Evolutionary conservation across 2,797 vertebrate genomes (phyloP).

Genomic region (Acanthiza pusilla): DNA sequence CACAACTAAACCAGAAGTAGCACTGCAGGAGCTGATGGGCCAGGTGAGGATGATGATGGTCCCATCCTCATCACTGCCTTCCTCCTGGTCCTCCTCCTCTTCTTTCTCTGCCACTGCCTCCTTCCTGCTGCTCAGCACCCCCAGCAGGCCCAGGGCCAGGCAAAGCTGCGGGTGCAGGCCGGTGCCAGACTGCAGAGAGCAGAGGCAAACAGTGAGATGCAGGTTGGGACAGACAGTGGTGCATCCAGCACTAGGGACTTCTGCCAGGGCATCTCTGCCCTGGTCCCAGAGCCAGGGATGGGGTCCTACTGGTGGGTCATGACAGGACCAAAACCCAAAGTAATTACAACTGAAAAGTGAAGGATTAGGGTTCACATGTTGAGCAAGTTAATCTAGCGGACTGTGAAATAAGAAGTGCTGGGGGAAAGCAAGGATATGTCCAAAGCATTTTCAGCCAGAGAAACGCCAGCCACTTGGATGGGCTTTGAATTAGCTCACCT

Average conservation of each 20-base stretch:
- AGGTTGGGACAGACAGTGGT: neutral
- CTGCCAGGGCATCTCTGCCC: neutral
- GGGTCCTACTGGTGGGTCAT: neutral
- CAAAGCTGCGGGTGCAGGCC: neutral
- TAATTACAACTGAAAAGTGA: neutral
- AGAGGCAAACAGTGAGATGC: neutral
- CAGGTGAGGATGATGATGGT: neutral
- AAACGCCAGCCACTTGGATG: neutral
- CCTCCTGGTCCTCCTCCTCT: neutral
- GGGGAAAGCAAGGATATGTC: neutral
- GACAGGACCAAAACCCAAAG: neutral
- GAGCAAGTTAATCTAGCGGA: neutral
- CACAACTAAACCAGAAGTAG: neutral
- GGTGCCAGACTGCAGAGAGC: neutral
- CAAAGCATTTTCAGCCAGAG: neutral
- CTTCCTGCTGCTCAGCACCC: neutral
- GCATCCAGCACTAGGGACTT: neutral
- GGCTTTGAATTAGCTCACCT: neutral
- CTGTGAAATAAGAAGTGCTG: neutral
- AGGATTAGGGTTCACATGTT: neutral
- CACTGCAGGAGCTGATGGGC: rapidly evolving
- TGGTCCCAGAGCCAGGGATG: neutral
- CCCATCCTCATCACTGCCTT: neutral
- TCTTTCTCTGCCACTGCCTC: neutral
- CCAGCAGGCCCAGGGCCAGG: neutral